Evolutionary conservation across 2,113 vertebrate genomes (phyloP), one percentile per base, ranked within the genome.

Genomic region (Ciconia stormi): DNA sequence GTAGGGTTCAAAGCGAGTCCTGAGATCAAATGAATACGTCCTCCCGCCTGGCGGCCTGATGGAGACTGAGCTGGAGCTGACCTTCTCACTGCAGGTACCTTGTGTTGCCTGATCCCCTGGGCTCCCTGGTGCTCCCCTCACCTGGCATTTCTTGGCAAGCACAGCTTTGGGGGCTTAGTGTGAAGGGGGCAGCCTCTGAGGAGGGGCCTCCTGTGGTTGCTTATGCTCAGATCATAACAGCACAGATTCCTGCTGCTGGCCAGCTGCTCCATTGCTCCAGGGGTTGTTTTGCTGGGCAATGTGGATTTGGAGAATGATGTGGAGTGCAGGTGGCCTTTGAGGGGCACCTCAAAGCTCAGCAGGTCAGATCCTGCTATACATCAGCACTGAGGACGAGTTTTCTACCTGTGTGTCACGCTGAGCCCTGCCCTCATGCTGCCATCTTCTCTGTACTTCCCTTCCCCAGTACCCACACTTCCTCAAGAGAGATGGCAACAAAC

Each of bases 11-110:
- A 99, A 99, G 74, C 95, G 99, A 73, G 98, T 99, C 89, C 95
- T 99, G 97, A 98, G 99, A 85, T 99, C 99, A 78, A 99, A 99
- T 96, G 99, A 99, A 97, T 99, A 99, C 15, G 95, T 99, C 98
- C 98, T 99, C 97, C 99, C 99, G 0, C 99, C 99, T 85, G 99
- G 99, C 91, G 99, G 99, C 87, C 98, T 99, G 63, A 99, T 99
- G 97, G 99, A 99, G 96, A 99, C 99, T 0, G 99, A 99, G 78
- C 98, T 99, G 96, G 99, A 99, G 40, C 98, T 99, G 91, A 99
- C 99, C 42, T 99, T 99, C 97, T 99, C 99, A 1, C 98, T 99
- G 93, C 99, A 99, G 99, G 99, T 99, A 98, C 76, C 52, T 92
- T 34, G 12, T 67, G 49, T 44, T 77, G 26, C 84, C 52, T 40